phyloP scores from a whole-genome alignment of 2,888 invertebrate genomes.

The Drosophila recens region DNA sequence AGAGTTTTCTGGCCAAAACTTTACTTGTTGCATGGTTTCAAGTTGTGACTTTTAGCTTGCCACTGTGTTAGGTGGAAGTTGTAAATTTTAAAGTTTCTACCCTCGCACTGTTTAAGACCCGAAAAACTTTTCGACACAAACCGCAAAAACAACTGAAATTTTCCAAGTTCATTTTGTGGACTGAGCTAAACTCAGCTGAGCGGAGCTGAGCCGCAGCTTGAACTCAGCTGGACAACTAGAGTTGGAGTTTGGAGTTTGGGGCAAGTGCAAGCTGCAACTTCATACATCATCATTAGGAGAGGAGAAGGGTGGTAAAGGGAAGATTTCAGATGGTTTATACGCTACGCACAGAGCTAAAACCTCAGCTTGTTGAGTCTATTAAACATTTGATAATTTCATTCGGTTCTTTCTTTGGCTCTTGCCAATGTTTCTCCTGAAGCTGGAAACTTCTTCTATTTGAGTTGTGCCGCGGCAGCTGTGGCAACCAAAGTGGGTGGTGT shows the following conservation, averaged over 20 bases:
- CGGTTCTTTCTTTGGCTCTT: constrained; percentile 38
- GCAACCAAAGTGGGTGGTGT: constrained; percentile 30
- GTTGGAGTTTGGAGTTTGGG: constrained; percentile 31
- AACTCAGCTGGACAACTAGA: constrained; percentile 46
- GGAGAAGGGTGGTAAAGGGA: neutral
- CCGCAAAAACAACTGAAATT: constrained; percentile 52
- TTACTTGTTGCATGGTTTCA: constrained; percentile 55
- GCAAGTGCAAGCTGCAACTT: constrained; percentile 14
- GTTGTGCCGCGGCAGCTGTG: constrained; percentile 47
- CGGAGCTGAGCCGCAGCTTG: constrained; percentile 49
- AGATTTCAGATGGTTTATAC: no score
- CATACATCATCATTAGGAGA: constrained; percentile 63
- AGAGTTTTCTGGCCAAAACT: constrained; percentile 15
- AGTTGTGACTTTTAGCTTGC: constrained; percentile 43
- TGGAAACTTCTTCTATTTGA: constrained; percentile 68
- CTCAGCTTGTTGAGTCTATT: constrained; percentile 63
- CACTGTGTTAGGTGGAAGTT: constrained; percentile 39
- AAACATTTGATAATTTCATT: constrained; percentile 77
- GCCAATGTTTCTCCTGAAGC: constrained; percentile 23
- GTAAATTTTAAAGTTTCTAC: constrained; percentile 57
- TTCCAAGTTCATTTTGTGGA: constrained; percentile 59
- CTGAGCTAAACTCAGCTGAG: constrained; percentile 46
- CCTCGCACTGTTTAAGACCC: constrained; percentile 15
- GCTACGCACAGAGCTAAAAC: constrained; percentile 23
- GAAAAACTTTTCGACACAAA: constrained; percentile 48